These are phyloP conservation scores for Papilio xuthus DNA, from an alignment of 1,140 invertebrate genomes.

Conservation along the genomic window DNA sequence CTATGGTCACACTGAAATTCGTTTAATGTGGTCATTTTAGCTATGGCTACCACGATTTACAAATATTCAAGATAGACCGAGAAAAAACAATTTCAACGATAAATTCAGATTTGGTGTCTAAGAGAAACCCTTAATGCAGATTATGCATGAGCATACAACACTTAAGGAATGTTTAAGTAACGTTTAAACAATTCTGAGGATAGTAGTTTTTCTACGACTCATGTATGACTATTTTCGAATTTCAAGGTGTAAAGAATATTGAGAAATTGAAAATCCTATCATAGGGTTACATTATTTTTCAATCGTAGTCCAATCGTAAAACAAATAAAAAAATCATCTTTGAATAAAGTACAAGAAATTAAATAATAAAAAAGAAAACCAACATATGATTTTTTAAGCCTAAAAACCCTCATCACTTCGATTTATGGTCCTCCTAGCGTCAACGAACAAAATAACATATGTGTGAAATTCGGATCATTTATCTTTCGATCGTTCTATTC, in stretches of 20 bases:
- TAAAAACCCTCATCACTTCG: neutral
- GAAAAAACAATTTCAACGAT: neutral
- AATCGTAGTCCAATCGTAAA: neutral
- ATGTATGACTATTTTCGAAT: too few relatives aligned
- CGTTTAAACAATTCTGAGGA: too few relatives aligned
- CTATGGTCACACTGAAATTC: slow-evolving; percentile 11
- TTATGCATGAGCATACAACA: too few relatives aligned
- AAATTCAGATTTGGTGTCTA: neutral
- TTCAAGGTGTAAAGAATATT: neutral
- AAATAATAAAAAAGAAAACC: too few relatives aligned
- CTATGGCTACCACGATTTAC: neutral
- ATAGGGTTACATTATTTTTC: neutral
- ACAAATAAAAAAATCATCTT: neutral
- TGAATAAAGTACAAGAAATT: neutral
- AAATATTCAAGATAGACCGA: neutral
- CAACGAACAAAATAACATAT: neutral
- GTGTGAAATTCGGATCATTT: slow-evolving; percentile 9
- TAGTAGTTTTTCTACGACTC: too few relatives aligned
- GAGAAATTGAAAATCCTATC: too few relatives aligned
- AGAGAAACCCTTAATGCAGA: neutral
- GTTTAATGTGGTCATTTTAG: neutral
- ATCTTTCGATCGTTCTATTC: neutral
- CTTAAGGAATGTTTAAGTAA: neutral
- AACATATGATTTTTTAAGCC: neutral
- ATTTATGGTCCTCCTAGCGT: neutral